Evolutionary conservation across 2,113 vertebrate species (phyloP).

Genomic region (Orcinus orca): DNA sequence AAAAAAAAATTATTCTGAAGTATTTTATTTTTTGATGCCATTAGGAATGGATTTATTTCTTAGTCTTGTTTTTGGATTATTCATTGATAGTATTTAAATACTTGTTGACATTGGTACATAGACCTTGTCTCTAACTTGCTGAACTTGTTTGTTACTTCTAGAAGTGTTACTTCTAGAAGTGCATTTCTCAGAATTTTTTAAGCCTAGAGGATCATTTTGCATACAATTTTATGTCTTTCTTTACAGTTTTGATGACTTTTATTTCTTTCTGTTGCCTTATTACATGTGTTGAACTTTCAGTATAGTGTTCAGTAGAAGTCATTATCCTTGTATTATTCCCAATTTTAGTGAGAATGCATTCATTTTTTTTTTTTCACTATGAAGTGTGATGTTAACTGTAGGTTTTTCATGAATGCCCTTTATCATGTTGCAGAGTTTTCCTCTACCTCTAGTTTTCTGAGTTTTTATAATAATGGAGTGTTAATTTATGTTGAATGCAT

Average conservation of each 20-base stretch:
- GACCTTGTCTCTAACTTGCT: neutral
- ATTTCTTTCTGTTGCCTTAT: neutral
- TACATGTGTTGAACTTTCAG: neutral
- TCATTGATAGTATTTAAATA: neutral
- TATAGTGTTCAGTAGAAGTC: neutral
- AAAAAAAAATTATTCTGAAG: neutral
- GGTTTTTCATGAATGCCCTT: neutral
- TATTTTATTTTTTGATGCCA: neutral
- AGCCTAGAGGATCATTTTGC: neutral
- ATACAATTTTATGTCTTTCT: neutral
- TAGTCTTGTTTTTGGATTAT: neutral
- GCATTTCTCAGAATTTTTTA: neutral
- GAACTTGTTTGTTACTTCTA: neutral
- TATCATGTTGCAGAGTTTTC: neutral
- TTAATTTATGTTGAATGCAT: neutral
- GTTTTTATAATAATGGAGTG: neutral
- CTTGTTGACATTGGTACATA: neutral
- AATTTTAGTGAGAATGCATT: neutral
- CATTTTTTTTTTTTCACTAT: neutral
- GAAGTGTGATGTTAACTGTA: neutral
- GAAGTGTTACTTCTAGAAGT: neutral
- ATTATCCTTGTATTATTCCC: neutral
- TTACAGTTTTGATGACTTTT: neutral
- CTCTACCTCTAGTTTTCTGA: neutral
- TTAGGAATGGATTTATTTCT: neutral